Evolutionary conservation across 2,888 invertebrate genomes (phyloP).

Genomic region (Prenolepis imparis): DNA sequence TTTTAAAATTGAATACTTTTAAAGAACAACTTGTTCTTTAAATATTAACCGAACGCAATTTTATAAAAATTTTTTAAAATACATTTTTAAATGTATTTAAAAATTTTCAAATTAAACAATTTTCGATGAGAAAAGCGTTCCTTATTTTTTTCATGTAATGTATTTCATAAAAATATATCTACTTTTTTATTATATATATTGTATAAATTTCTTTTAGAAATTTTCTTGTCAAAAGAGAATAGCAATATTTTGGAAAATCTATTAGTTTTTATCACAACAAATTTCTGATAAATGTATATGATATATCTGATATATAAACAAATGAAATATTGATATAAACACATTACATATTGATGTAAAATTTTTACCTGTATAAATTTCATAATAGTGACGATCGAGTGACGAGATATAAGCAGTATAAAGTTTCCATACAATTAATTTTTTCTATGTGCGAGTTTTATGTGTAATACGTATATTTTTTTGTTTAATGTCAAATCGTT

Average conservation of each 20-base stretch:
- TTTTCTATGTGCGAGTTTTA: not conserved
- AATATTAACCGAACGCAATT: too few relatives aligned
- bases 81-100: too few relatives aligned
- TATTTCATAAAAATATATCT: slow-evolving; percentile 24
- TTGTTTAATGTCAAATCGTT: not conserved
- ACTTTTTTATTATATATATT: slow-evolving; percentile 52
- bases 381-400: not conserved
- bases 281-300: slow-evolving; percentile 26
- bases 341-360: slow-evolving; percentile 33
- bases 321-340: slow-evolving; percentile 25
- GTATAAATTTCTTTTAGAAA: slow-evolving; percentile 47
- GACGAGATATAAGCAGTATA: not conserved
- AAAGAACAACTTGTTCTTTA: too few relatives aligned
- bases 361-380: slow-evolving; percentile 6
- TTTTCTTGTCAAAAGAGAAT: slow-evolving; percentile 29
- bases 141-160: not conserved
- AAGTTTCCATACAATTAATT: not conserved
- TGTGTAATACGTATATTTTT: not conserved
- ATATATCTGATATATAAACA: slow-evolving; percentile 1
- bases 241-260: slow-evolving; percentile 29
- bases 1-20: too few relatives aligned
- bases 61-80: too few relatives aligned
- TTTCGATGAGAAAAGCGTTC: not conserved
- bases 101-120: not conserved
- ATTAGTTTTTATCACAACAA: slow-evolving; percentile 38